Percentiles rank a stretch among this genome's conserved stretches.
Conservation (phyloP, 2,888 invertebrate genomes). For the Pammene aurita region DNA sequence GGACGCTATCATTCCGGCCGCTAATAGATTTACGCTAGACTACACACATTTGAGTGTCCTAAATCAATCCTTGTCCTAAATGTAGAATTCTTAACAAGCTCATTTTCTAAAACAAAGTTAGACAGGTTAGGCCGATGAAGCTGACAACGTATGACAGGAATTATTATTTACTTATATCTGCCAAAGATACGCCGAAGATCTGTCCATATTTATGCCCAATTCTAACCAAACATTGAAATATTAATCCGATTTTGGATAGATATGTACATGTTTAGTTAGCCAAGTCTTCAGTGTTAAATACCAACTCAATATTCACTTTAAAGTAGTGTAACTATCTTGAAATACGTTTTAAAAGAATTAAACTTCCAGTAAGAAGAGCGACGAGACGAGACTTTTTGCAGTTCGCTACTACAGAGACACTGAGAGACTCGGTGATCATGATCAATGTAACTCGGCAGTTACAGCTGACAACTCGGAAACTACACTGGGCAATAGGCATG, state of each 20-base stretch:
- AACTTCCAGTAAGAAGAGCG: neutral
- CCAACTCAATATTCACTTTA: neutral
- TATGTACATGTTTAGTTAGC: too few species aligned
- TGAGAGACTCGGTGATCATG: slow-evolving; percentile 19
- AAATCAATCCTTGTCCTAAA: too few species aligned
- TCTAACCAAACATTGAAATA: too few species aligned
- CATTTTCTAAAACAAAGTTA: too few species aligned
- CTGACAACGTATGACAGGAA: too few species aligned
- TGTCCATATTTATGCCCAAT: too few species aligned
- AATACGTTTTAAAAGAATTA: slow-evolving; percentile 17
- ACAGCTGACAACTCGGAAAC: slow-evolving; percentile 12
- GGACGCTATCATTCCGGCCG: too few species aligned
- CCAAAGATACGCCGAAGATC: too few species aligned
- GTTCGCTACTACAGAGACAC: neutral
- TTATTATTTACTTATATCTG: too few species aligned
- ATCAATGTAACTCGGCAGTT: slow-evolving; percentile 17
- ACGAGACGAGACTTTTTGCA: slow-evolving; percentile 21
- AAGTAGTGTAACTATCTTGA: slow-evolving; percentile 1
- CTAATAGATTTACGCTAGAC: neutral
- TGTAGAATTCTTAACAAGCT: too few species aligned
- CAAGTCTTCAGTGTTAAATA: neutral
- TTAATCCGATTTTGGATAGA: too few species aligned
- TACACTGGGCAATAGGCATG: neutral
- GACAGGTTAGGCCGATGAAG: too few species aligned
- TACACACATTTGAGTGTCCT: neutral